Conservation (phyloP, 2,797 vertebrate genomes). For the Myoxocephalus aenaeus region DNA sequence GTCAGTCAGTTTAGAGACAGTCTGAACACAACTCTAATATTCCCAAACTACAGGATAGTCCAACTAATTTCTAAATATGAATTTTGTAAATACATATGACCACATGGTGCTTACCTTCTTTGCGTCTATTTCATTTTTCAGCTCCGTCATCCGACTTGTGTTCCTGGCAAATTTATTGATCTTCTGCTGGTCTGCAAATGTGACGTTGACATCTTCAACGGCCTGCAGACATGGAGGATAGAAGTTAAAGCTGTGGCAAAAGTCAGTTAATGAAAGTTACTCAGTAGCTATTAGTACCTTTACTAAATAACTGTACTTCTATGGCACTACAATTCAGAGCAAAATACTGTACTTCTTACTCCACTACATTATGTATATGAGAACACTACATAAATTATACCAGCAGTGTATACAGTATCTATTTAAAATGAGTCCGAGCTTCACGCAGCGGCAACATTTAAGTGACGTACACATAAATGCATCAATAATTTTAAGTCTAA, state of each 20-base stretch:
- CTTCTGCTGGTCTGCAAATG: constrained; percentile 98
- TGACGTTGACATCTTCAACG: constrained; percentile 97
- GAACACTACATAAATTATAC: neutral
- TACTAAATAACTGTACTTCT: neutral
- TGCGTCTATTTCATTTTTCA: constrained; percentile 96
- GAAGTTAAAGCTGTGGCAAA: neutral
- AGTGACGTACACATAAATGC: neutral
- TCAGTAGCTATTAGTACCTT: neutral
- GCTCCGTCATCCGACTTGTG: constrained; percentile 93
- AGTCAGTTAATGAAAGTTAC: neutral
- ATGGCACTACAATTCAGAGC: neutral
- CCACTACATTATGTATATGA: neutral
- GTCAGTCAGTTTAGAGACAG: neutral
- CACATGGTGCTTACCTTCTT: constrained; percentile 88
- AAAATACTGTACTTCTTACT: neutral
- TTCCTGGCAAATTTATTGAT: constrained; percentile 98
- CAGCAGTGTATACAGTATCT: neutral
- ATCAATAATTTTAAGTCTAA: neutral
- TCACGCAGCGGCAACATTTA: neutral
- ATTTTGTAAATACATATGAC: neutral
- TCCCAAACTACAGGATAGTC: neutral
- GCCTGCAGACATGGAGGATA: constrained; percentile 78
- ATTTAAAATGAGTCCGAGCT: accelerated
- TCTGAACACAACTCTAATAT: neutral
- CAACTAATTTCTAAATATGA: neutral